Conservation (phyloP, 2,888 invertebrate species). For the Venustoraphidia nigricollis region DNA sequence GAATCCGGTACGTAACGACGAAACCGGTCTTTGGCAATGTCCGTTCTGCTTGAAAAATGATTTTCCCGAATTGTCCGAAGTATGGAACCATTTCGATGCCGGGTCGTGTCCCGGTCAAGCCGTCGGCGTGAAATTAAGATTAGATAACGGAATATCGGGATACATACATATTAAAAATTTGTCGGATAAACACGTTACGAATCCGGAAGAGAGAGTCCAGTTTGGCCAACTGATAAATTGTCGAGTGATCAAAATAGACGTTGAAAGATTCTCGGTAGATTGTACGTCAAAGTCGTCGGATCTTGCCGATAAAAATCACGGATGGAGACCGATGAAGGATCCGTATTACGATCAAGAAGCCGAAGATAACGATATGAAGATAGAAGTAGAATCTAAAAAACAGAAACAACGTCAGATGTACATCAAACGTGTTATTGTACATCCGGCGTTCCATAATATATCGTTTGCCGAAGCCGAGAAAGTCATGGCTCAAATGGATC, state of each 20-base stretch:
- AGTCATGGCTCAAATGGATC: constrained; percentile 81
- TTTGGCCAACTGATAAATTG: constrained; percentile 73
- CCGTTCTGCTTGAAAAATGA: constrained; percentile 93
- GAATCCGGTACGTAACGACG: constrained; percentile 88
- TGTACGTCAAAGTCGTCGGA: constrained; percentile 90
- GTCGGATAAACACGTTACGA: constrained; percentile 82
- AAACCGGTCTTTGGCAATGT: constrained; percentile 93
- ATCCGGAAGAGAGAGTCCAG: constrained; percentile 84
- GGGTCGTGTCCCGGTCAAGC: constrained; percentile 92
- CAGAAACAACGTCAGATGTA: constrained; percentile 72
- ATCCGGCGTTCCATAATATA: constrained; percentile 94
- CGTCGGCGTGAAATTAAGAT: constrained; percentile 71
- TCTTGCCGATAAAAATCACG: constrained; percentile 74
- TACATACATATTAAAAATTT: constrained; percentile 89
- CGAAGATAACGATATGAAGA: constrained; percentile 64
- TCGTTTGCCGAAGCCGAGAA: constrained; percentile 86
- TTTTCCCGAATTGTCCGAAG: constrained; percentile 90
- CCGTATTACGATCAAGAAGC: constrained; percentile 77
- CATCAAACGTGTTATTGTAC: constrained; percentile 91
- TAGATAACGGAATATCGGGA: constrained; percentile 80
- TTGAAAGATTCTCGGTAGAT: constrained; percentile 84
- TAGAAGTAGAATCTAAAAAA: constrained; percentile 69
- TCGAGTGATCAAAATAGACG: constrained; percentile 88
- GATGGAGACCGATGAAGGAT: constrained; percentile 83
- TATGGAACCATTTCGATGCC: constrained; percentile 97